Evolutionary conservation across 2,888 invertebrate species (phyloP), one percentile per base, ranked within the genome.

Genomic region (Plusia festucae): DNA sequence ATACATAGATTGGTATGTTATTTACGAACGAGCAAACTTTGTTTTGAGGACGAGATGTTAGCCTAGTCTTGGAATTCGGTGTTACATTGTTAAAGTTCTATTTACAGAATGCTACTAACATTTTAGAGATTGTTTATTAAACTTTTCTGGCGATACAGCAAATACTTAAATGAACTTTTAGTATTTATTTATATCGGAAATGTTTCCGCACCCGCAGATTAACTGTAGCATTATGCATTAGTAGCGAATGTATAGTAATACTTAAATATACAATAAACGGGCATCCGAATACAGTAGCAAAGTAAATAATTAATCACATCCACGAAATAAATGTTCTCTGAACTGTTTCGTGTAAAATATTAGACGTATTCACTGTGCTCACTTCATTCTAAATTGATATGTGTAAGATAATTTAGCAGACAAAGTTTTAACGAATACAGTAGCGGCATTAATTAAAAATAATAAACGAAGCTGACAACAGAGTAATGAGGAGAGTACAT

Each of bases 11-110:
- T 76, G 58, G 63, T 62, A 65, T 73, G 70, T 78, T 75, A 78
- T 82, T 84, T 78, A 78, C 77, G 72, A 81, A 81, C 81, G 60
- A 74, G 60, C 72, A 78, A 76, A 72, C 82, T 74, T 81, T 74
- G 76, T 76, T 76, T 70, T 69, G 70, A 71, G 64, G 49, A 68
- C 72, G 71, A 70, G 53, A 54, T 77, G 68, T 61, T 71, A 65
- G 65, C 34, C 66, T 66, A 65, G 59, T 57, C 54, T 58, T 65
- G 64, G 57, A 65, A 72, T 75, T 53, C 11, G 30, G 52, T 44
- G 61, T 66, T 65, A 61, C 60, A 52, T 67, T 60, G 63, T 58
- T 52, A 60, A 59, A 74, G 46, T 54, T 64, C 56, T 68, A 62
- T 71, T 60, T 65, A 52, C 46, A 55, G 55, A 68, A 62, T 65